Evolutionary conservation across 2,113 vertebrate genomes (phyloP).

Genomic region (Argyrosomus japonicus): DNA sequence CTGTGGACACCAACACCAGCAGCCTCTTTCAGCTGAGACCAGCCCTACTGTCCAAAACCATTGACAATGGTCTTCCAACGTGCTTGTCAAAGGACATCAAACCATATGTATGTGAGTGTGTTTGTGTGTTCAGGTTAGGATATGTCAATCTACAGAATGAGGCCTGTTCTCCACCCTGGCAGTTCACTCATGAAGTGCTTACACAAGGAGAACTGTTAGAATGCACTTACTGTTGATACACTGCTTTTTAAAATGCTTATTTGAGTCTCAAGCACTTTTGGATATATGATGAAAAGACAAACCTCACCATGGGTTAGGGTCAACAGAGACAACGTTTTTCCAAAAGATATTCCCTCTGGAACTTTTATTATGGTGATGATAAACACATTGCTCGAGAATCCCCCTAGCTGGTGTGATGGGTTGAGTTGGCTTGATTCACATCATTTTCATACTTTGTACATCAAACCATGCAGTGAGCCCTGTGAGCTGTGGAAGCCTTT

Average conservation of each 20-base stretch:
- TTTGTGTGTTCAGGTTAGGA: constrained; percentile 16
- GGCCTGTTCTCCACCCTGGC: constrained; percentile 19
- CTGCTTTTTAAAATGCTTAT: constrained; percentile 27
- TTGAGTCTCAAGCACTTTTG: constrained; percentile 7
- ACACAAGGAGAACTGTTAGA: constrained; percentile 16
- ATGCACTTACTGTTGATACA: constrained; percentile 34
- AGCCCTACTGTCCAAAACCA: constrained; percentile 65
- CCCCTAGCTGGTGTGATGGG: background rate
- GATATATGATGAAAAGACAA: background rate
- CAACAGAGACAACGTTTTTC: background rate
- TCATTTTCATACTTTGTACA: background rate
- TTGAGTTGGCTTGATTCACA: background rate
- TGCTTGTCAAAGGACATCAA: constrained; percentile 60
- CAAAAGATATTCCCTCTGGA: background rate
- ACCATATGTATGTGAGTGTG: constrained; percentile 1
- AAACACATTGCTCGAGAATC: background rate
- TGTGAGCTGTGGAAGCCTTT: background rate
- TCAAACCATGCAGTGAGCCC: background rate
- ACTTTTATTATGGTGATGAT: background rate
- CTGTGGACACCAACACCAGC: constrained; percentile 63
- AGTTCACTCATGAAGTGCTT: constrained; percentile 53
- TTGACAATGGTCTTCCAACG: constrained; percentile 30
- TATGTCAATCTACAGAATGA: constrained; percentile 9
- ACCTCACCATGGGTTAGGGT: background rate
- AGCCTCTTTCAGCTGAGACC: constrained; percentile 69